These are phyloP conservation scores for Hoplias malabaricus DNA, from an alignment of 2,113 vertebrate species.

Conservation along the genomic window DNA sequence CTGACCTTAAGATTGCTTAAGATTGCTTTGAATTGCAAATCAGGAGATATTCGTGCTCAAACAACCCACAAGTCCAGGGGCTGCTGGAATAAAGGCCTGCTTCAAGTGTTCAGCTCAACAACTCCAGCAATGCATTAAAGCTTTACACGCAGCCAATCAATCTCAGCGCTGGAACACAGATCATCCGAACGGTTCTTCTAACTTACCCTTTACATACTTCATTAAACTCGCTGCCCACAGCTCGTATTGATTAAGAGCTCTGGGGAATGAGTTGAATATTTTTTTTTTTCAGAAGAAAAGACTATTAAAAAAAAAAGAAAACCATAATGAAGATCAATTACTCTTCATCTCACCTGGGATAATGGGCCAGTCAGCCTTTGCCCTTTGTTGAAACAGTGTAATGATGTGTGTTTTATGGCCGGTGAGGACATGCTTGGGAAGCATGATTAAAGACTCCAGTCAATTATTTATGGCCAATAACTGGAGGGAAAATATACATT, in stretches of 20 bases:
- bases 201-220: neutral
- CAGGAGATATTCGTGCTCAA: neutral
- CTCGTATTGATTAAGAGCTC: conserved; percentile 22
- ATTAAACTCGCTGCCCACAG: neutral
- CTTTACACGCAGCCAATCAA: neutral
- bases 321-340: conserved; percentile 37
- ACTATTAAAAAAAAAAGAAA: neutral
- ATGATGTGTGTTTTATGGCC: conserved; percentile 47
- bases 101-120: neutral
- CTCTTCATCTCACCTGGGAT: conserved; percentile 30
- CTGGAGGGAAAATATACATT: conserved; percentile 40
- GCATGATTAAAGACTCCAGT: conserved; percentile 48
- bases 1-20: conserved; percentile 1
- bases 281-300: conserved; percentile 24
- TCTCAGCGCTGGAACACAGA: neutral
- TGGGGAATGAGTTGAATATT: conserved; percentile 20
- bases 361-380: conserved; percentile 24
- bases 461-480: conserved; percentile 53
- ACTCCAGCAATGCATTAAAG: neutral
- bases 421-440: conserved; percentile 25
- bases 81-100: neutral
- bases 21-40: conserved; percentile 47
- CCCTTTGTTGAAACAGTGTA: conserved; percentile 39
- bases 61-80: neutral
- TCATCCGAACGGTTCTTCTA: neutral